Evolutionary conservation across 2,888 invertebrate species (phyloP).

Genomic region (Diachrysia chrysitis): DNA sequence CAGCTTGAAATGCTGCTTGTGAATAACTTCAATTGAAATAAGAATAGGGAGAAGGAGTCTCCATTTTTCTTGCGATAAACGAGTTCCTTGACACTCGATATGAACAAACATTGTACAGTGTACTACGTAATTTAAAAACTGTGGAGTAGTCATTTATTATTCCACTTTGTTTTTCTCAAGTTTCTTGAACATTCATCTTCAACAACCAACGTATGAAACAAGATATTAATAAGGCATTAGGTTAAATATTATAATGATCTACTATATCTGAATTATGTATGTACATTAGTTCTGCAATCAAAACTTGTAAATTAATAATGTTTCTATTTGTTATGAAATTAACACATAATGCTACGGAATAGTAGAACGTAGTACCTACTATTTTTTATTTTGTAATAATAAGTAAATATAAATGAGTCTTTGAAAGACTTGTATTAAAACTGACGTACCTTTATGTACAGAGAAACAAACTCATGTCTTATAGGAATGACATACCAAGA

Average conservation of each 20-base stretch:
- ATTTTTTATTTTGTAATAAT: no score
- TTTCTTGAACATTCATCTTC: background rate
- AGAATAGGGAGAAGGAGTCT: constrained; percentile 64
- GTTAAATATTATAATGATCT: no score
- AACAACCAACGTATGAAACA: background rate
- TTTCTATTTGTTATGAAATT: background rate
- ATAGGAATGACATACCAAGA: no score
- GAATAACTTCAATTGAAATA: constrained; percentile 77
- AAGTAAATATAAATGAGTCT: no score
- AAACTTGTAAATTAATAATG: background rate
- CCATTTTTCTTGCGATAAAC: constrained; percentile 68
- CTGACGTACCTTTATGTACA: no score
- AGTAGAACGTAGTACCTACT: no score
- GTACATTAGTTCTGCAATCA: no score
- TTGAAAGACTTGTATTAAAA: no score
- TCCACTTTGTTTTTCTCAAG: background rate
- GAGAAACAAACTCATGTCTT: no score
- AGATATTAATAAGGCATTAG: no score
- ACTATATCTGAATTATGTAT: no score
- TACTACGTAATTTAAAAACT: constrained; percentile 33
- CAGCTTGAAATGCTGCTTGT: constrained; percentile 66
- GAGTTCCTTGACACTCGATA: constrained; percentile 49
- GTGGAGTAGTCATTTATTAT: background rate
- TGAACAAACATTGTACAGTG: constrained; percentile 39
- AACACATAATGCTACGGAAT: background rate